These are phyloP conservation scores for Ptilorrhoa leucosticta DNA, from an alignment of 2,113 vertebrate species.

Conservation along the genomic window DNA sequence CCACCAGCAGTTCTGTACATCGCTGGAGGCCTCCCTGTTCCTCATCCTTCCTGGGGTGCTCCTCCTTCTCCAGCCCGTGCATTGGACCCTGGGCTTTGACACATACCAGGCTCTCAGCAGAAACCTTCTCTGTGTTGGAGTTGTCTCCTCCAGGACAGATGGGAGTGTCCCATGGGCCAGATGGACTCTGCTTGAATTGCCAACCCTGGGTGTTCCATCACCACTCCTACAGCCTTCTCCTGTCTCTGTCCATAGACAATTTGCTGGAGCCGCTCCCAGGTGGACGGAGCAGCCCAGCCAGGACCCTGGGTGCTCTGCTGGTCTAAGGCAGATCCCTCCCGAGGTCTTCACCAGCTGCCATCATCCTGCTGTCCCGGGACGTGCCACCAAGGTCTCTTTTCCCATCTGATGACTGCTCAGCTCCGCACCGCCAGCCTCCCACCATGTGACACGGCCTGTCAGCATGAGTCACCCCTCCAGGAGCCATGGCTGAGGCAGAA, in stretches of 20 bases:
- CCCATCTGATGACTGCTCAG: fast-evolving
- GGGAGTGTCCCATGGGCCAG: not conserved
- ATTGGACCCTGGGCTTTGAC: not conserved
- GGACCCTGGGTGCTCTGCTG: not conserved
- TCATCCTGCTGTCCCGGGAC: fast-evolving
- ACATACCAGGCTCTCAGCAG: not conserved
- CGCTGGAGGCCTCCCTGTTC: not conserved
- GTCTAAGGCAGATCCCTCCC: not conserved
- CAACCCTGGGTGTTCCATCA: not conserved
- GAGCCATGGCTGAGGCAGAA: not conserved
- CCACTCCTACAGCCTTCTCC: not conserved
- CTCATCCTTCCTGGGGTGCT: not conserved
- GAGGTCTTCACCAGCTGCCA: not conserved
- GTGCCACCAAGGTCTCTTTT: not conserved
- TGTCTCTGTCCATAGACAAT: not conserved
- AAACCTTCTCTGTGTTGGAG: not conserved
- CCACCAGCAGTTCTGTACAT: not conserved
- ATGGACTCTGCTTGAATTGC: not conserved
- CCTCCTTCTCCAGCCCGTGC: not conserved
- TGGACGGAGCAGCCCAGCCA: not conserved
- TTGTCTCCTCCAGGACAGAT: not conserved
- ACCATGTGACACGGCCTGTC: not conserved
- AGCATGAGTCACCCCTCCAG: not conserved
- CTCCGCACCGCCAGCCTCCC: not conserved
- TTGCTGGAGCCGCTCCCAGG: not conserved